These are phyloP conservation scores for Meganola albula DNA, from an alignment of 2,888 invertebrate genomes.

Conservation along the genomic window DNA sequence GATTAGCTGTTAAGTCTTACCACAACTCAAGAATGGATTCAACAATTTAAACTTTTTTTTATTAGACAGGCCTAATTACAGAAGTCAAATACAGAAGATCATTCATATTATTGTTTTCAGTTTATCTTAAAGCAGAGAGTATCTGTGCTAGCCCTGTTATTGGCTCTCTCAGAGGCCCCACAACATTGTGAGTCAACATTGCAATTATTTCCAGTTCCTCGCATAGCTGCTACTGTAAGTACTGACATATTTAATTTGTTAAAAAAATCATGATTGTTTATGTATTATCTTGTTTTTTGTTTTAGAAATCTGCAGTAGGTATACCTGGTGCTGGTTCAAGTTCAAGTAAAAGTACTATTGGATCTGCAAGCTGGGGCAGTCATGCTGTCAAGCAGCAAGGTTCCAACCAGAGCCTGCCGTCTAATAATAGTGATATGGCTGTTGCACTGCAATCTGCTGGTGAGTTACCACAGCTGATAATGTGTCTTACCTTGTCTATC, in stretches of 20 bases:
- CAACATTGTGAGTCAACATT: conserved; percentile 53
- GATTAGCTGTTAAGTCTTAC: too few species aligned
- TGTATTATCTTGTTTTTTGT: not conserved
- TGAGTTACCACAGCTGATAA: too few species aligned
- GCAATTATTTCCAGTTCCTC: conserved; percentile 61
- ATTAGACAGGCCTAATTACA: too few species aligned
- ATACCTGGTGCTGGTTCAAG: conserved; percentile 42
- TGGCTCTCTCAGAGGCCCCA: conserved; percentile 57
- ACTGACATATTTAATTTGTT: not conserved
- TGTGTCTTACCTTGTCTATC: too few species aligned
- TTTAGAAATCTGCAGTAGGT: conserved; percentile 47
- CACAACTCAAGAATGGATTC: too few species aligned
- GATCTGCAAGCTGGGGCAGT: conserved; percentile 53
- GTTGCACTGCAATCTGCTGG: conserved; percentile 43
- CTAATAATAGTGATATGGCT: conserved; percentile 50
- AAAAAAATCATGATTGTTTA: not conserved
- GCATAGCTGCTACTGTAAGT: conserved; percentile 50
- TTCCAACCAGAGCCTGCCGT: conserved; percentile 59
- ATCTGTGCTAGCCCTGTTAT: conserved; percentile 74
- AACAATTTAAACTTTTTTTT: too few species aligned
- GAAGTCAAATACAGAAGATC: too few species aligned
- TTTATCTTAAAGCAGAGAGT: conserved; percentile 79
- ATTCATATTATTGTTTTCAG: conserved; percentile 52
- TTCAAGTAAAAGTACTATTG: conserved; percentile 60
- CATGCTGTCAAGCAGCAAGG: conserved; percentile 43